phyloP scores from a whole-genome alignment of 2,888 invertebrate genomes.

The Siphlonurus alternatus region DNA sequence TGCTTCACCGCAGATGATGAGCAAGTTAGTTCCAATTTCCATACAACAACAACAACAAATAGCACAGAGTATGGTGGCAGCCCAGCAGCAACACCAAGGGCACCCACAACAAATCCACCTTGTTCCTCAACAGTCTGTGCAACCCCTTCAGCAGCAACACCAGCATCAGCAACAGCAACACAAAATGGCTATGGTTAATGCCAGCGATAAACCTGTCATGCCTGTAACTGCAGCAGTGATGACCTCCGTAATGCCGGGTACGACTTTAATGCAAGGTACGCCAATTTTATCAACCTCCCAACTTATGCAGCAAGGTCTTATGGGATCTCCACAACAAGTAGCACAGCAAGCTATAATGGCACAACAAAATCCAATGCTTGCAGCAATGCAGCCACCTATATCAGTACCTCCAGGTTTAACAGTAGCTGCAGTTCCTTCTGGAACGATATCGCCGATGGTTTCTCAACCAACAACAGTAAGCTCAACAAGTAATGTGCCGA shows the following conservation, averaged over 20 bases:
- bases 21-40: not conserved
- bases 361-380: not conserved
- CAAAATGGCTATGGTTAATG: not conserved
- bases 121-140: not conserved
- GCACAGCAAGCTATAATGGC: not conserved
- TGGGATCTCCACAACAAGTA: not conserved
- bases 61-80: not conserved
- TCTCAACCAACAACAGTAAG: slow-evolving; percentile 18
- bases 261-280: not conserved
- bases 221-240: not conserved
- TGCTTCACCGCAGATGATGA: slow-evolving; percentile 12
- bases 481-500: slow-evolving; percentile 13
- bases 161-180: slow-evolving; percentile 16
- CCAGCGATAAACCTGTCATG: not conserved
- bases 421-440: slow-evolving; percentile 30
- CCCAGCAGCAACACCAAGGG: slow-evolving; percentile 23
- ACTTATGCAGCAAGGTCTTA: not conserved
- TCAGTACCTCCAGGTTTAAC: slow-evolving; percentile 18
- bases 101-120: slow-evolving; percentile 10
- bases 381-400: not conserved
- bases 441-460: slow-evolving; percentile 28
- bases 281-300: not conserved
- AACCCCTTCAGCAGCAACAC: slow-evolving; percentile 20
- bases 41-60: slow-evolving; percentile 21
- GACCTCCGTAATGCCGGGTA: not conserved